Conservation (phyloP, 2,888 invertebrate genomes). For the Pristionchus exspectatus region DNA sequence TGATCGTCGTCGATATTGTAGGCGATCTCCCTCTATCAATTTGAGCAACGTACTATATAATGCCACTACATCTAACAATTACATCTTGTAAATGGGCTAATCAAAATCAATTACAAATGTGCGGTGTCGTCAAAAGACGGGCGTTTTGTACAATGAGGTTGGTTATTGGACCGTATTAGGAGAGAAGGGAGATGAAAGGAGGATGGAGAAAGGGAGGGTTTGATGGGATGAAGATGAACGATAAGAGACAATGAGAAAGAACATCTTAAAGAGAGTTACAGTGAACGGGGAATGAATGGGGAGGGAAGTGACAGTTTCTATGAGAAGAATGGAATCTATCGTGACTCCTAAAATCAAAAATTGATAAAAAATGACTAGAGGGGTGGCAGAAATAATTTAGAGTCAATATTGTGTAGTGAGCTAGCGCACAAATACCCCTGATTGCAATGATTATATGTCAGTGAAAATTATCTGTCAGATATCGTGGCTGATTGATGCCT, state of each 20-base stretch:
- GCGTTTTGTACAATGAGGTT: background rate
- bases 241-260: conserved; percentile 13
- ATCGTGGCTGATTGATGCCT: too few species aligned
- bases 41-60: too few species aligned
- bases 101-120: background rate
- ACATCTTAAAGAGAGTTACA: conserved; percentile 46
- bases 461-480: too few species aligned
- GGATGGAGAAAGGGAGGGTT: background rate
- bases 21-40: too few species aligned
- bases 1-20: background rate
- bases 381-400: too few species aligned
- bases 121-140: background rate
- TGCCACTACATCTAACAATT: background rate
- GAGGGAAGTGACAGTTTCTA: background rate
- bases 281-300: background rate
- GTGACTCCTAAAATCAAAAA: too few species aligned
- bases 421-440: too few species aligned
- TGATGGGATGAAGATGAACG: conserved; percentile 9
- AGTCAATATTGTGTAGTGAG: too few species aligned
- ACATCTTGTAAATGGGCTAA: background rate
- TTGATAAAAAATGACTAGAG: too few species aligned
- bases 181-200: conserved; percentile 15
- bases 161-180: conserved; percentile 18
- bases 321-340: too few species aligned
- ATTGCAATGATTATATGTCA: too few species aligned